Conservation (phyloP, 2,888 invertebrate species). For the Lithophane leautieri region DNA sequence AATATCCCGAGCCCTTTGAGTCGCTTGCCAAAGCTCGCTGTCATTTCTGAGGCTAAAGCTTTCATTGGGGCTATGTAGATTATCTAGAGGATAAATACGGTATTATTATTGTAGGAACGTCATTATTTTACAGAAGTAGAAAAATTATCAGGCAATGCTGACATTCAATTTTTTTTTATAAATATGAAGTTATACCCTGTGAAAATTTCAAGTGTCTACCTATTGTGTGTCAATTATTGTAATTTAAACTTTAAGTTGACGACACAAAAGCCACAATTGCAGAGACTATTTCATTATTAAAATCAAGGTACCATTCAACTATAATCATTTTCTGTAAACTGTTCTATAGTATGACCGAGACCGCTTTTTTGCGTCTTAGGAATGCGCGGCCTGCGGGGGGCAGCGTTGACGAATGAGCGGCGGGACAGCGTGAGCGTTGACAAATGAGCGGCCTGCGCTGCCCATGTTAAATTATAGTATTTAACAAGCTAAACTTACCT, state of each 20-base stretch:
- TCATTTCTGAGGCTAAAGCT: constrained; percentile 99
- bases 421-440: no score
- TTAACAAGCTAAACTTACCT: constrained; percentile 88
- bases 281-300: not conserved
- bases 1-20: constrained; percentile 93
- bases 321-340: not conserved
- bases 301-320: not conserved
- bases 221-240: not conserved
- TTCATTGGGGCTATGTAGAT: constrained; percentile 99
- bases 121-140: not conserved
- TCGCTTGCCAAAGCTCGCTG: constrained; percentile 96
- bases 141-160: not conserved
- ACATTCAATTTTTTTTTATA: not conserved
- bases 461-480: not conserved
- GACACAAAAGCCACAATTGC: not conserved
- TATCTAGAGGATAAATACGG: constrained; percentile 90
- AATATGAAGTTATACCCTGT: no score
- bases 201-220: not conserved
- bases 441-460: no score
- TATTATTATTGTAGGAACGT: not conserved
- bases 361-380: no score
- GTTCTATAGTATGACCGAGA: not conserved
- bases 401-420: no score
- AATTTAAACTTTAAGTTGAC: not conserved
- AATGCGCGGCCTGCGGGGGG: no score